Evolutionary conservation across 1,140 invertebrate species (phyloP), one percentile per base, ranked within the genome.

Genomic region (Zaprionus inermis): DNA sequence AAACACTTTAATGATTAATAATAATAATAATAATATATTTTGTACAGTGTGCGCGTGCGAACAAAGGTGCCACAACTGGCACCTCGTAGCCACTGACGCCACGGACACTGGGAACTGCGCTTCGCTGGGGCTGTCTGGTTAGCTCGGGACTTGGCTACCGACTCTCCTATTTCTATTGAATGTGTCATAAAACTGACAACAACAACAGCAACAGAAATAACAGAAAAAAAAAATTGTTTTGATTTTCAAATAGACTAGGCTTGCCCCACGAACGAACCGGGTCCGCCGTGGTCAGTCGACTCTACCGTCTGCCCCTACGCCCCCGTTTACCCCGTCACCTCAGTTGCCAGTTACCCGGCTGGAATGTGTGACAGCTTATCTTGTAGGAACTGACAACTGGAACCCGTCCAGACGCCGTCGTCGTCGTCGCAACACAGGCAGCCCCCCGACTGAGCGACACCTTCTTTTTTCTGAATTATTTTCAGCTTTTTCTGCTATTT

Each of bases 311-410:
- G 56, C 52, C 24, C 16, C 24, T 49, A 3, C 36, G 11, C 28
- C 41, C 44, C 6, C 1, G 55, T 16, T 1, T 16, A 4, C 7
- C n/a, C n/a, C 38, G n/a, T 41, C n/a, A 71, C 1, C 70, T 77
- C 57, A 80, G 82, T 16, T 88, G 58, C 66, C 41, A 38, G 59
- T 66, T 59, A 32, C 30, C 63, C 67, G 5, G 59, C 54, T 89
- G 85, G 84, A 88, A 88, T 88, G 83, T 91, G 80, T 88, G 88
- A 91, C 88, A 85, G 88, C 88, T 91, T 91, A 91, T 91, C 88
- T 88, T 81, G 88, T 75, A 71, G 60, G 77, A 81, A 91, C 88
- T 90, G 88, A 90, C 88, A 90, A 88, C 88, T 78, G 83, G 80
- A 83, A 52, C 57, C 67, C 68, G 63, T 65, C 67, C 76, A 71